Conservation (phyloP, 2,113 vertebrate species). For the Grus americana region DNA sequence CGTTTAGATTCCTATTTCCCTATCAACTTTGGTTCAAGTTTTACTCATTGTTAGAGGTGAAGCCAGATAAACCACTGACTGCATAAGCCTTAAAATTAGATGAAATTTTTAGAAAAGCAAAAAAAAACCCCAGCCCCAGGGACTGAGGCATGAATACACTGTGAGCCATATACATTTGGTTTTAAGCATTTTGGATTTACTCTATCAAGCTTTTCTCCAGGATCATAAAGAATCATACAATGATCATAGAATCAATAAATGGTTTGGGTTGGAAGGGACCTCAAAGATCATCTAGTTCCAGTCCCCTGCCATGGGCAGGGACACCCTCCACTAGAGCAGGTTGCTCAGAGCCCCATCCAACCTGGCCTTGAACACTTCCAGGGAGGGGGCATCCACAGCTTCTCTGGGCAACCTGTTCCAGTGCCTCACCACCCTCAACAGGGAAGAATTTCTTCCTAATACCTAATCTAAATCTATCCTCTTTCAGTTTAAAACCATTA, state of each 20-base stretch:
- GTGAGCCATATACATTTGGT: background rate
- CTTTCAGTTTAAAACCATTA: no score
- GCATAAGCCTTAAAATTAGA: background rate
- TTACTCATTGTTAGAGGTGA: background rate
- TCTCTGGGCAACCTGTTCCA: no score
- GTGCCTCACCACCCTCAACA: no score
- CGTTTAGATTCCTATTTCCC: background rate
- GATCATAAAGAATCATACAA: background rate
- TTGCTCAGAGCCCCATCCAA: no score
- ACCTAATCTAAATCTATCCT: no score
- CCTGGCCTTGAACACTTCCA: no score
- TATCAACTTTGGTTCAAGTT: background rate
- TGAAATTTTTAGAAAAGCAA: rapidly evolving
- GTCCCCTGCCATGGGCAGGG: no score
- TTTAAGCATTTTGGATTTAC: background rate
- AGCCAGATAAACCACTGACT: background rate
- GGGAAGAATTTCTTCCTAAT: no score
- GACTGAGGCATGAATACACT: background rate
- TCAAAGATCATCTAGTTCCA: no score
- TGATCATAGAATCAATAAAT: background rate
- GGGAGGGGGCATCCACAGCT: no score
- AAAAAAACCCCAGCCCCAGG: background rate
- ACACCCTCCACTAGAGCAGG: no score
- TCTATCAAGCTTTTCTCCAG: background rate
- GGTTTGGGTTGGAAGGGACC: no score